phyloP scores from a whole-genome alignment of 1,140 invertebrate species.

The Dolichoris vasculosae region DNA sequence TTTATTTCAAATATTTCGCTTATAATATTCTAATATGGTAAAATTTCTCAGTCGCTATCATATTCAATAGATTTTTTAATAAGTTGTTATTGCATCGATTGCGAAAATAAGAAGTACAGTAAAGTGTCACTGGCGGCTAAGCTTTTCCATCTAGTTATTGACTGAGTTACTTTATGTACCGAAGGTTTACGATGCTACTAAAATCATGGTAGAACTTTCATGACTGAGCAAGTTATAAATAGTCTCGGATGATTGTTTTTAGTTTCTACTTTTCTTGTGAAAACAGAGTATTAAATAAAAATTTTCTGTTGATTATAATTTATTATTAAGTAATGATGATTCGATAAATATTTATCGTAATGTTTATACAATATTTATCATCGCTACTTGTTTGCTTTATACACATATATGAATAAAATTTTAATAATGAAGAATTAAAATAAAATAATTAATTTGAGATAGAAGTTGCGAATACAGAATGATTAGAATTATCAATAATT shows the following conservation, averaged over 20 bases:
- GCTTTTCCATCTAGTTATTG: conserved; percentile 66
- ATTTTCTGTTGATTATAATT: background rate
- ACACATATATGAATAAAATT: background rate
- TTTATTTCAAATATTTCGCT: background rate
- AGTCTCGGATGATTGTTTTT: background rate
- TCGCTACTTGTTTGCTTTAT: background rate
- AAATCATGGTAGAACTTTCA: conserved; percentile 61
- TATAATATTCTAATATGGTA: background rate
- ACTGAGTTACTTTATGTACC: conserved; percentile 73
- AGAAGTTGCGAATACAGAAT: too few relatives aligned
- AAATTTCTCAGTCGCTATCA: background rate
- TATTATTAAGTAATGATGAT: background rate
- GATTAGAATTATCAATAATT: too few relatives aligned
- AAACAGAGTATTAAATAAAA: background rate
- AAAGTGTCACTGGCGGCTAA: conserved; percentile 56
- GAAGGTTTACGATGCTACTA: conserved; percentile 69
- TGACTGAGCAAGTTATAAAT: conserved; percentile 61
- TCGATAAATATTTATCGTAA: background rate
- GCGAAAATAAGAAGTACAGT: conserved; percentile 66
- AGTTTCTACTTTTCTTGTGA: background rate
- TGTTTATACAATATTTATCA: background rate
- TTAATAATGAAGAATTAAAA: background rate
- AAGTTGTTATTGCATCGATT: conserved; percentile 67
- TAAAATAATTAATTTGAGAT: too few relatives aligned
- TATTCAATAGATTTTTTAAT: conserved; percentile 65